Conservation (phyloP, 2,888 invertebrate genomes). For the Phengaris alcon region DNA sequence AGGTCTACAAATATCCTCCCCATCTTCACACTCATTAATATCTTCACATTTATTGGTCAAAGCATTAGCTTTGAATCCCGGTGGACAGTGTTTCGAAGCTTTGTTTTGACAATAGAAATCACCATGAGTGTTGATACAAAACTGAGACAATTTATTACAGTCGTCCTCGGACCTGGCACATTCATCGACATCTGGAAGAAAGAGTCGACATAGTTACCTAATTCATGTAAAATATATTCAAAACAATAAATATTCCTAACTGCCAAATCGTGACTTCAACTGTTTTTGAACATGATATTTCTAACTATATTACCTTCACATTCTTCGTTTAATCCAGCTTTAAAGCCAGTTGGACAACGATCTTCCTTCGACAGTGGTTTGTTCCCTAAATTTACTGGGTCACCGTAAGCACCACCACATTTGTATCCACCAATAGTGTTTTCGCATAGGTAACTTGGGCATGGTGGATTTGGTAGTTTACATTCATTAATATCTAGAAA, state of each 20-base stretch:
- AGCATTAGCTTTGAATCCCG: slow-evolving; percentile 81
- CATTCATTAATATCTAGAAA: slow-evolving; percentile 92
- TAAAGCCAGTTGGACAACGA: slow-evolving; percentile 77
- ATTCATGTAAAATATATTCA: too few species aligned
- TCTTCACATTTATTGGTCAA: slow-evolving; percentile 82
- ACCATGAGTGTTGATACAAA: slow-evolving; percentile 85
- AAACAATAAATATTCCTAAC: too few species aligned
- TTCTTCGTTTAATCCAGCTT: slow-evolving; percentile 56
- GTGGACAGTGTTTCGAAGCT: slow-evolving; percentile 79
- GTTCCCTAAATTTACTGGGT: slow-evolving; percentile 51
- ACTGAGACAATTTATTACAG: slow-evolving; percentile 82
- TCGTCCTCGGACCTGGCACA: slow-evolving; percentile 81
- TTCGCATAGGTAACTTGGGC: slow-evolving; percentile 62
- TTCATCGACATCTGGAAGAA: slow-evolving; percentile 83
- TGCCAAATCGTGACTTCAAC: background rate
- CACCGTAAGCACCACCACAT: slow-evolving; percentile 63
- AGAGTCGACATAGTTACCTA: background rate
- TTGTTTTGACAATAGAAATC: slow-evolving; percentile 83
- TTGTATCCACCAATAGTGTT: slow-evolving; percentile 73
- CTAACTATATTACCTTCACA: slow-evolving; percentile 67
- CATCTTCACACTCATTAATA: slow-evolving; percentile 91
- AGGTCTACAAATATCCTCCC: slow-evolving; percentile 85
- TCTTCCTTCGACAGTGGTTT: slow-evolving; percentile 51
- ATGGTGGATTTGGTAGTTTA: slow-evolving; percentile 60
- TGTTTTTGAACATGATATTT: background rate